Percentiles rank a stretch among this genome's conserved stretches.
phyloP scores from a whole-genome alignment of 1,140 invertebrate species.

The Listronotus bonariensis region DNA sequence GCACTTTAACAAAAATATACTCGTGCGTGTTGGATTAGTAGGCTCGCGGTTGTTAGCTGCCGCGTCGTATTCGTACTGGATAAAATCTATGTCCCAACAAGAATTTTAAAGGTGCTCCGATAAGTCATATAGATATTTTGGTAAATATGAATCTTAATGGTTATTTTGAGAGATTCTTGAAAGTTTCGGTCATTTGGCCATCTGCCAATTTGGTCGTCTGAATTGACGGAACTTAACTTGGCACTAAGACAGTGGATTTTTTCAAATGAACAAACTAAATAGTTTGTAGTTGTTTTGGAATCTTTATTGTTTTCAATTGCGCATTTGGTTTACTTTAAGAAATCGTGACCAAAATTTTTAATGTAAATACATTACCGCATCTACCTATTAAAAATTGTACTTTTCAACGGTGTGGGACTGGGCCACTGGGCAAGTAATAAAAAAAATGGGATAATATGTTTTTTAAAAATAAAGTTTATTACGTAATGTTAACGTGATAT shows the following conservation, averaged over 20 bases:
- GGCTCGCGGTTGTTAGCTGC: conserved; percentile 9
- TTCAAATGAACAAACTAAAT: too few species aligned
- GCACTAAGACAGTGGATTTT: background rate
- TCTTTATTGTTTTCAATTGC: too few species aligned
- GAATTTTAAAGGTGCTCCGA: conserved; percentile 25
- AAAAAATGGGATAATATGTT: too few species aligned
- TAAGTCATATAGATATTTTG: conserved; percentile 32
- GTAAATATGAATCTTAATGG: conserved; percentile 5
- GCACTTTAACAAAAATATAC: background rate
- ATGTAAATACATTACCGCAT: too few species aligned
- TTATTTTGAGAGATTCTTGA: conserved; percentile 18
- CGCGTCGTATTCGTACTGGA: conserved; percentile 33
- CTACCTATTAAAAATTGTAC: too few species aligned
- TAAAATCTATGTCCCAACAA: conserved; percentile 6
- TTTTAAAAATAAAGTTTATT: too few species aligned
- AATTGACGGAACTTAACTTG: background rate
- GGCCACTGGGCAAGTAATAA: too few species aligned
- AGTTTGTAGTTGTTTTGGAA: too few species aligned
- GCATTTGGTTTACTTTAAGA: too few species aligned
- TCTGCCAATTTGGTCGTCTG: conserved; percentile 5
- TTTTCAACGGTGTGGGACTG: too few species aligned
- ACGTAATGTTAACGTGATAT: too few species aligned
- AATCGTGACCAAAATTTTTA: too few species aligned
- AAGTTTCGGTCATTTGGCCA: background rate
- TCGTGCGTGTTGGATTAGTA: conserved; percentile 4